Percentiles rank a stretch among this genome's conserved stretches.
Evolutionary conservation across 2,888 invertebrate genomes (phyloP).

Genomic region (Mactromeris polynyma): DNA sequence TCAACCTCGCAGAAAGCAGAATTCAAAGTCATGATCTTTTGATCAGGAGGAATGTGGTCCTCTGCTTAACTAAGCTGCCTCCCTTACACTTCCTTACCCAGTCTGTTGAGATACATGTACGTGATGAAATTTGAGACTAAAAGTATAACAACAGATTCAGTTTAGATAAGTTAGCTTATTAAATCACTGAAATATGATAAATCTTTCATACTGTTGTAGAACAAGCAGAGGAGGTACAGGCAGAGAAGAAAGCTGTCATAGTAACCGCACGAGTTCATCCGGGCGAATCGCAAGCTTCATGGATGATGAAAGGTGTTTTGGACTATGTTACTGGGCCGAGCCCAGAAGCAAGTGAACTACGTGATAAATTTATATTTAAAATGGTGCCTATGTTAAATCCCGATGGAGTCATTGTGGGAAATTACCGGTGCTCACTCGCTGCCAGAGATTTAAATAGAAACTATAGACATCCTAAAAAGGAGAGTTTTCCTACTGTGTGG

Average conservation of each 20-base stretch:
- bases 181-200: too few relatives aligned
- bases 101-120: too few relatives aligned
- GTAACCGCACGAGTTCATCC: slow-evolving; percentile 86
- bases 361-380: slow-evolving; percentile 85
- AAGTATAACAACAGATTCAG: too few relatives aligned
- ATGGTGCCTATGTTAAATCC: slow-evolving; percentile 87
- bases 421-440: slow-evolving; percentile 86
- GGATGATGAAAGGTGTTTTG: slow-evolving; percentile 87
- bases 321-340: slow-evolving; percentile 83
- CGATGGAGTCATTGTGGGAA: slow-evolving; percentile 87
- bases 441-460: slow-evolving; percentile 86
- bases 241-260: slow-evolving; percentile 83
- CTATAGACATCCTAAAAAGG: slow-evolving; percentile 85
- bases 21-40: too few relatives aligned
- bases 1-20: too few relatives aligned
- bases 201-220: slow-evolving; percentile 56
- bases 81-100: too few relatives aligned
- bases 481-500: slow-evolving; percentile 86
- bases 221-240: slow-evolving; percentile 70
- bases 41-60: too few relatives aligned
- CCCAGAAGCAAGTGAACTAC: slow-evolving; percentile 82
- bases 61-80: too few relatives aligned
- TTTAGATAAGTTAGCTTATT: too few relatives aligned
- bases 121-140: too few relatives aligned
- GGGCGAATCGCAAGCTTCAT: slow-evolving; percentile 86